These are phyloP conservation scores for Aporophyla lueneburgensis DNA, from an alignment of 2,888 invertebrate genomes.

Conservation along the genomic window DNA sequence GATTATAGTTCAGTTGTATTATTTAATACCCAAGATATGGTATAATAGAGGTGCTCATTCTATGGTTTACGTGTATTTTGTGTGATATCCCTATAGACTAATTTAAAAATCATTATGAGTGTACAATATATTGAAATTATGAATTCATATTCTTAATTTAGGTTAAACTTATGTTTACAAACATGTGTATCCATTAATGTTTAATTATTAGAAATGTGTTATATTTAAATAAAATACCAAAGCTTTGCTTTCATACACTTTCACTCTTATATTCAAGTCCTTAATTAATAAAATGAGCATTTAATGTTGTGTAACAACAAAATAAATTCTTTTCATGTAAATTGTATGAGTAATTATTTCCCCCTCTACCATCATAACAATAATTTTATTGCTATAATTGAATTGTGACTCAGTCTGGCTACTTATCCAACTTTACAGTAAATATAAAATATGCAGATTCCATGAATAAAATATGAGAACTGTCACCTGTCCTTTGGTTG, in stretches of 20 bases:
- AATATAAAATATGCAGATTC: constrained; percentile 6
- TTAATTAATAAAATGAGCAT: constrained; percentile 64
- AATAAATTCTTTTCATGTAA: constrained; percentile 71
- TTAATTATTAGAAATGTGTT: constrained; percentile 49
- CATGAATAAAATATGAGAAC: background rate
- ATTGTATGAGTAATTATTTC: constrained; percentile 40
- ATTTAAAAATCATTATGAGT: constrained; percentile 28
- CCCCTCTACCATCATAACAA: background rate
- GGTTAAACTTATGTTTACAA: constrained; percentile 57
- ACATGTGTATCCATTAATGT: constrained; percentile 46
- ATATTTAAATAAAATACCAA: constrained; percentile 62
- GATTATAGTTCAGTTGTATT: constrained; percentile 49
- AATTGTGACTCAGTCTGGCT: background rate
- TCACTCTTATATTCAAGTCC: constrained; percentile 59
- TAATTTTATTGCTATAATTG: background rate
- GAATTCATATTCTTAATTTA: constrained; percentile 47
- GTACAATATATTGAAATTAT: constrained; percentile 35
- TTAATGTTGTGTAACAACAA: constrained; percentile 76
- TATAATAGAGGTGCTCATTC: constrained; percentile 63
- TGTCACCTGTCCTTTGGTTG: constrained; percentile 65
- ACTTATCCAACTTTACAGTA: background rate
- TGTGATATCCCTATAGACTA: constrained; percentile 52
- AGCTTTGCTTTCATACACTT: constrained; percentile 69
- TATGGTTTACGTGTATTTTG: constrained; percentile 53
- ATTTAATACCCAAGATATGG: constrained; percentile 32